phyloP scores from a whole-genome alignment of 2,113 vertebrate genomes.

The Rattus rattus region DNA sequence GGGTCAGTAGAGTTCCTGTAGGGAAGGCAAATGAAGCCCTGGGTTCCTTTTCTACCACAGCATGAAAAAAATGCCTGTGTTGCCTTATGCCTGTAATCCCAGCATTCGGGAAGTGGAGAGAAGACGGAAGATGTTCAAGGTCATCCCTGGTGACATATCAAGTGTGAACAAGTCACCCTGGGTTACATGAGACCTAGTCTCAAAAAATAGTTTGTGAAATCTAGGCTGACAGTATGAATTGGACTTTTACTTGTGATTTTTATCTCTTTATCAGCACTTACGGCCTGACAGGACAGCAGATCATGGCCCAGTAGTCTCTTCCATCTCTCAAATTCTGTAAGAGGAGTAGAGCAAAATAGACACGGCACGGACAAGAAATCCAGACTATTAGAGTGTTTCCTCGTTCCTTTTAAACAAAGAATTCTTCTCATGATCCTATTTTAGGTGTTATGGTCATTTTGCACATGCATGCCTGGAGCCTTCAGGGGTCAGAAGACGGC shows the following conservation, averaged over 20 bases:
- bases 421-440: not conserved
- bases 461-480: not conserved
- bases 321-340: not conserved
- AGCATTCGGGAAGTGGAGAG: no score
- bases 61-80: not conserved
- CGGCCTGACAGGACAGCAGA: not conserved
- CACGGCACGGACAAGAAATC: not conserved
- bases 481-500: not conserved
- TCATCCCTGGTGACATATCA: not conserved
- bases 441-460: no score
- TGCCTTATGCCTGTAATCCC: not conserved
- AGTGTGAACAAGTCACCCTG: not conserved
- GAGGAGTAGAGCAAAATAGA: not conserved
- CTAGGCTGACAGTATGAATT: not conserved
- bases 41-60: not conserved
- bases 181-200: not conserved
- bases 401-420: not conserved
- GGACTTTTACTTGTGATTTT: not conserved
- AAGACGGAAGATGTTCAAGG: not conserved
- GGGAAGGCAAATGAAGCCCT: not conserved
- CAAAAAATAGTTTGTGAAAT: not conserved
- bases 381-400: not conserved
- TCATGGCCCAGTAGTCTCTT: not conserved
- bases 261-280: not conserved
- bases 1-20: no score